Percentiles rank a stretch among this genome's conserved stretches.
These are phyloP conservation scores for rat (Rattus norvegicus) DNA, from an alignment of 2,113 vertebrate species.

Conservation along the genomic window GRCr8 NC_086020.1:227103501-227104000, in stretches of 20 bases:
- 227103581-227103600: neutral
- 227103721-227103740: neutral
- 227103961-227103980: neutral
- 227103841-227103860: neutral
- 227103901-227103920: neutral
- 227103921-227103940: neutral
- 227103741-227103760: neutral
- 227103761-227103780: too few species aligned
- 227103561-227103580: neutral
- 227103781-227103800: too few species aligned
- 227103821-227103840: neutral
- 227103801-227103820: neutral
- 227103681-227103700: neutral
- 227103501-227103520: too few species aligned
- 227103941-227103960: neutral
- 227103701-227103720: neutral
- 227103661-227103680: neutral
- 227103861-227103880: neutral
- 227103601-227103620: neutral
- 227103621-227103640: neutral
- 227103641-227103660: neutral
- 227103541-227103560: too few species aligned
- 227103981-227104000: neutral
- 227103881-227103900: neutral
- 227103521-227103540: too few species aligned